Evolutionary conservation across 2,888 invertebrate species (phyloP).

Genomic region (Polylopha cassiicola): DNA sequence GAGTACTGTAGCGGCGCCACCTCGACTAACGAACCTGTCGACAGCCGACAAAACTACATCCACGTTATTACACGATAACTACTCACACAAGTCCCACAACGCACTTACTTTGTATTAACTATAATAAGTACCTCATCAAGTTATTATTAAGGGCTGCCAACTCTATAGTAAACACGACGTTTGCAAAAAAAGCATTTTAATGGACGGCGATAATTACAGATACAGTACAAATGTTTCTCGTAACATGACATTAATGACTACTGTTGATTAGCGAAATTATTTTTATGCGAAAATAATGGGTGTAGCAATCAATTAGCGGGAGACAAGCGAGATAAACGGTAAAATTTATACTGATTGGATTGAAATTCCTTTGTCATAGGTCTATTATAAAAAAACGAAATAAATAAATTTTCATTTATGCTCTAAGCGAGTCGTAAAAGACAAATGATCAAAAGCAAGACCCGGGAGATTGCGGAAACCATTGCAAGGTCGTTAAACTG

Average conservation of each 20-base stretch:
- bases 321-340: too few species aligned
- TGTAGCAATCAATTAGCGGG: too few species aligned
- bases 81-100: constrained; percentile 37
- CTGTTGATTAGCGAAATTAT: too few species aligned
- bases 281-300: too few species aligned
- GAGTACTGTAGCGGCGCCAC: constrained; percentile 70
- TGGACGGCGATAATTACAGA: too few species aligned
- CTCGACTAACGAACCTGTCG: constrained; percentile 68
- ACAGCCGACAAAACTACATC: constrained; percentile 56
- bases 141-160: constrained; percentile 29
- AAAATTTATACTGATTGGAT: too few species aligned
- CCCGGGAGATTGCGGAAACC: constrained; percentile 40
- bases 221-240: too few species aligned
- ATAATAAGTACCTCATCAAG: constrained; percentile 39
- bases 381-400: constrained; percentile 38
- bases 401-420: constrained; percentile 51
- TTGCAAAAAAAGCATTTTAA: constrained; percentile 16
- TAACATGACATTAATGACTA: too few species aligned
- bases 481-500: constrained; percentile 42
- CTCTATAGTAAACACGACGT: constrained; percentile 23
- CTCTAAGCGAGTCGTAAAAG: constrained; percentile 52
- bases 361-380: too few species aligned
- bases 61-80: constrained; percentile 32
- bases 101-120: constrained; percentile 38
- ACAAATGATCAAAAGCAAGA: constrained; percentile 53